A percentile compares a stretch with the other conserved stretches of the same genome.
Conservation (phyloP, 2,113 vertebrate genomes). For the Numida meleagris region DNA sequence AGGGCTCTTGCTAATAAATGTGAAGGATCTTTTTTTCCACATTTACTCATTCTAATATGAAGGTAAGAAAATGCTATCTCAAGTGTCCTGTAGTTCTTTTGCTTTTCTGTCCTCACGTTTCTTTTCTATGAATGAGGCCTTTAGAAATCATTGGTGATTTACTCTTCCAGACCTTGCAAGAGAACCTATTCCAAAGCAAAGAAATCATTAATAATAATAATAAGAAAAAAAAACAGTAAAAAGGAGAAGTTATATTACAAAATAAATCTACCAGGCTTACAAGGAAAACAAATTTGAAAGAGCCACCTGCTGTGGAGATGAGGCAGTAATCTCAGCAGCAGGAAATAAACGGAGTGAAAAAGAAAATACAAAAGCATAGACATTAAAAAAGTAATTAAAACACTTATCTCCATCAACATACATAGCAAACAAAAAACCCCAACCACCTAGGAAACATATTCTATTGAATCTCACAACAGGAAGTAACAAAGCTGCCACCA, state of each 20-base stretch:
- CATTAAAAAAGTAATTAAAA: constrained; percentile 88
- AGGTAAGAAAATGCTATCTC: not conserved
- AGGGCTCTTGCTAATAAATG: not conserved
- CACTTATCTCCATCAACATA: constrained; percentile 84
- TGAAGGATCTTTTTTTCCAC: not conserved
- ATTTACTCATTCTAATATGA: not conserved
- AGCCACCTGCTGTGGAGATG: constrained; percentile 82
- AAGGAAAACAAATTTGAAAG: constrained; percentile 81
- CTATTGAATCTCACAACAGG: constrained; percentile 74
- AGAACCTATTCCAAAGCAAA: constrained; percentile 62
- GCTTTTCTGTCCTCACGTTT: not conserved
- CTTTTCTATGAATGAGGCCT: not conserved
- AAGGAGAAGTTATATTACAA: constrained; percentile 78
- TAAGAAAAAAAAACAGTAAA: constrained; percentile 56
- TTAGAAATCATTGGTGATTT: constrained; percentile 46
- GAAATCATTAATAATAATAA: constrained; percentile 73
- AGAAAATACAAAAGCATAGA: constrained; percentile 81
- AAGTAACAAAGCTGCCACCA: constrained; percentile 55
- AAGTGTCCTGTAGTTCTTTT: not conserved
- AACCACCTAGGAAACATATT: constrained; percentile 68
- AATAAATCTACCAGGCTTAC: constrained; percentile 78
- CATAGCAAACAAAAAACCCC: constrained; percentile 61
- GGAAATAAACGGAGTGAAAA: constrained; percentile 78
- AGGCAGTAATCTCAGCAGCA: constrained; percentile 82
- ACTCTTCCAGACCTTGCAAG: constrained; percentile 32